Evolutionary conservation across 2,888 invertebrate species (phyloP), one percentile per base, ranked within the genome.

Genomic region (Muschampia plurimacula): DNA sequence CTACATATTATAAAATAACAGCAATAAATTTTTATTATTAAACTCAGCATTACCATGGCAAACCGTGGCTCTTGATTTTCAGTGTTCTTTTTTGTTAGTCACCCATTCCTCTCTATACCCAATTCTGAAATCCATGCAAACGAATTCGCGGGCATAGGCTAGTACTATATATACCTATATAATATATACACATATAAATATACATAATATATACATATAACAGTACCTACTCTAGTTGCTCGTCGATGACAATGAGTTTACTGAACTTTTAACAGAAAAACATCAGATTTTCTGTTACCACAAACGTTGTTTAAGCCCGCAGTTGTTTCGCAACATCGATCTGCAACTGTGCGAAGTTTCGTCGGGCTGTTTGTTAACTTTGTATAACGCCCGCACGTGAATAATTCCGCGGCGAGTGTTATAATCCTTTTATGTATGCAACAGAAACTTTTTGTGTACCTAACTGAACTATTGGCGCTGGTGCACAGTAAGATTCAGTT

Each of bases 291-390:
- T 60, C 28, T 44, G 55, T 52, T 63, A 57, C 52, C 62, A 59
- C 64, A 65, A 63, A 69, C 72, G 74, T 69, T 69, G 67, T 72
- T 72, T 13, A 46, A 64, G 65, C 70, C 69, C 36, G 70, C 65
- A 69, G 57, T 65, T 65, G 70, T 59, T 70, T 65, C 65, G 57
- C 65, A 57, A 65, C 70, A 70, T 70, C 65, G 70, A 65, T 70
- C 65, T 65, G 59, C 46, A 57, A 70, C 39, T 57, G 57, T 49
- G 66, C 57, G 59, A 44, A 71, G 66, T 71, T 66, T 46, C 49
- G 36, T 46, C 44, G 59, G 60, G 66, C 39, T 71, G 70, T 70
- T 70, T 70, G 71, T 46, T 65, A 60, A 36, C 46, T 66, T 71
- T 66, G 60, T 22, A 60, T 66, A 46, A 46, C 22, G 63, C 63